Percentiles rank a stretch among this genome's conserved stretches.
Conservation (phyloP, 2,888 invertebrate genomes). For the Xiphydria camelus region DNA sequence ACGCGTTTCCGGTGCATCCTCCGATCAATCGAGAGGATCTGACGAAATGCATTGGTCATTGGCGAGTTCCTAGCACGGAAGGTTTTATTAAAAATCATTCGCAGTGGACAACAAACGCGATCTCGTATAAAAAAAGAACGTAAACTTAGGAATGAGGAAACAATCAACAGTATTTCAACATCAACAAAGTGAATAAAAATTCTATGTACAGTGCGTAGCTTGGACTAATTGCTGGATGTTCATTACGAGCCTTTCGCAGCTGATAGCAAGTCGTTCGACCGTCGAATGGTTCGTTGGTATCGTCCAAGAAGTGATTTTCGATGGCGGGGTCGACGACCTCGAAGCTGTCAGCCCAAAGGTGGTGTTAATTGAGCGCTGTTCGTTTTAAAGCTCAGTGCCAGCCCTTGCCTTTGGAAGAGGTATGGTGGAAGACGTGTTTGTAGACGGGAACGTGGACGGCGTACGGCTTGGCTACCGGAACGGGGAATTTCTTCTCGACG, state of each 20-base stretch:
- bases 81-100: constrained; percentile 14
- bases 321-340: no score
- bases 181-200: constrained; percentile 13
- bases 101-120: background rate
- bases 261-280: no score
- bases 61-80: no score
- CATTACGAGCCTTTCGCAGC: no score
- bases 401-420: constrained; percentile 38
- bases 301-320: no score
- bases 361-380: background rate
- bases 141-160: constrained; percentile 5
- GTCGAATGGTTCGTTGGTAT: no score
- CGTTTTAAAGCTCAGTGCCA: constrained; percentile 35
- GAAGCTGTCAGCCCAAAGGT: no score
- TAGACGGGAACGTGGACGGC: constrained; percentile 63
- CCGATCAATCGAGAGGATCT: no score
- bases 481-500: constrained; percentile 62
- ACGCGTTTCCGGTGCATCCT: no score
- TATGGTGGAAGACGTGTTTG: constrained; percentile 57
- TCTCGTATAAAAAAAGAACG: constrained; percentile 6
- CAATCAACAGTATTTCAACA: constrained; percentile 13
- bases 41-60: no score
- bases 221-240: background rate
- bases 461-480: constrained; percentile 63
- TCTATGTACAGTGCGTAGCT: constrained; percentile 11